These are phyloP conservation scores for Cotesia glomerata DNA, from an alignment of 1,140 invertebrate species.

Conservation along the genomic window DNA sequence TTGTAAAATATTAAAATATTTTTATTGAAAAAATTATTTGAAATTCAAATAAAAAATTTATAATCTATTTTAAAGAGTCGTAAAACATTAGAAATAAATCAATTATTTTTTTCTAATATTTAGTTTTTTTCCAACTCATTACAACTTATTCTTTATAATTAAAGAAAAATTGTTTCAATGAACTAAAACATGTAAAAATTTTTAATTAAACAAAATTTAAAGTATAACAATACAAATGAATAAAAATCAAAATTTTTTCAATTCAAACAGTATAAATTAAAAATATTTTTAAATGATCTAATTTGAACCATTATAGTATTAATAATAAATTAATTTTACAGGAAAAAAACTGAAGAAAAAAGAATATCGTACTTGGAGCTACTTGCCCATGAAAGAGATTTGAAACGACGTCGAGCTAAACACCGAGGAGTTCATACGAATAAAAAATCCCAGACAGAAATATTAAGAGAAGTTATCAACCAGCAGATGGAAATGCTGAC, in stretches of 20 bases:
- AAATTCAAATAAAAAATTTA: too few relatives aligned
- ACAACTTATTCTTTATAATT: too few relatives aligned
- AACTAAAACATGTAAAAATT: too few relatives aligned
- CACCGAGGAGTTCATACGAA: conserved; percentile 71
- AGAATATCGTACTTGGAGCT: conserved; percentile 59
- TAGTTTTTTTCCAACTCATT: too few relatives aligned
- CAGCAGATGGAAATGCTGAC: conserved; percentile 65
- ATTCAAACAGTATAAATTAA: too few relatives aligned
- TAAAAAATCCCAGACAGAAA: conserved; percentile 68
- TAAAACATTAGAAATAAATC: too few relatives aligned
- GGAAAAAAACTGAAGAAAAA: conserved; percentile 37
- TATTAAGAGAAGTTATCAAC: conserved; percentile 69
- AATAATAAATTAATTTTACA: conserved; percentile 32
- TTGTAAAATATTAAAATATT: too few relatives aligned
- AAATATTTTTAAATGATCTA: neutral
- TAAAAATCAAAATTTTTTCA: neutral
- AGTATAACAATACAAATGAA: neutral
- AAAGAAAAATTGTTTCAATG: too few relatives aligned
- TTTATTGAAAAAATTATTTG: too few relatives aligned
- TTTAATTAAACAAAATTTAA: neutral
- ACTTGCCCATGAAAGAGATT: conserved; percentile 67
- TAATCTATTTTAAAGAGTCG: too few relatives aligned
- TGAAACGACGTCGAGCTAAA: conserved; percentile 69
- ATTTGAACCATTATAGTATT: neutral
- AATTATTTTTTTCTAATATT: too few relatives aligned